Evolutionary conservation across 2,113 vertebrate species (phyloP).

Genomic region (Opisthocomus hoazin): DNA sequence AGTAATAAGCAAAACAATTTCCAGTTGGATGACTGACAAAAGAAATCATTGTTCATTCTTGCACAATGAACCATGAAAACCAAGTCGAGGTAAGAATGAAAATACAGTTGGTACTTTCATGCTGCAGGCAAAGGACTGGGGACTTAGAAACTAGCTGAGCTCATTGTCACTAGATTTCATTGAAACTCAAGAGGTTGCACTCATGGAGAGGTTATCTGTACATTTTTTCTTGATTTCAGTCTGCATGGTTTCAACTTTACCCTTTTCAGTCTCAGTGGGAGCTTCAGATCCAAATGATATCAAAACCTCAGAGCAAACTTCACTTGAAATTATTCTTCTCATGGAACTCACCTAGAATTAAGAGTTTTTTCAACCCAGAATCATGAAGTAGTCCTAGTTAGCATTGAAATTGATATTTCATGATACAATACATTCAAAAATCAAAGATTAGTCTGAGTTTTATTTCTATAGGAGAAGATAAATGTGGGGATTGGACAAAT

Average conservation of each 20-base stretch:
- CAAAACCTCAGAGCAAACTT: background rate
- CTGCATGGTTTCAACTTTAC: slow-evolving; percentile 9
- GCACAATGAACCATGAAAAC: slow-evolving; percentile 67
- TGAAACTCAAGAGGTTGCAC: slow-evolving; percentile 17
- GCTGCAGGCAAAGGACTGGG: slow-evolving; percentile 34
- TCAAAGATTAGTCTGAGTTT: background rate
- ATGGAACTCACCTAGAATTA: background rate
- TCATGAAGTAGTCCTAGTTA: background rate
- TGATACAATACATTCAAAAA: background rate
- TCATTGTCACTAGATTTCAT: slow-evolving; percentile 30
- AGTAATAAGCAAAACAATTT: slow-evolving; percentile 74
- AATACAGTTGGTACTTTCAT: slow-evolving; percentile 41
- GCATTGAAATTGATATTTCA: background rate
- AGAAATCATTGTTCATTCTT: slow-evolving; percentile 70
- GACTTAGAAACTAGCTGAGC: slow-evolving; percentile 29
- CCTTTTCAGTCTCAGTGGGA: slow-evolving; percentile 15
- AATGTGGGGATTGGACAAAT: background rate
- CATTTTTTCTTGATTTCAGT: slow-evolving; percentile 30
- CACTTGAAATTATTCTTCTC: background rate
- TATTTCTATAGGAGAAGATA: background rate
- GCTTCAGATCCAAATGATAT: background rate
- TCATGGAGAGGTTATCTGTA: slow-evolving; percentile 1
- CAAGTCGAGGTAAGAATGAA: slow-evolving; percentile 61
- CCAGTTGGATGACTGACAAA: slow-evolving; percentile 66
- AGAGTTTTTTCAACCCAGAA: background rate